Evolutionary conservation across 2,888 invertebrate genomes (phyloP).

Genomic region (Caenorhabditis wallacei): DNA sequence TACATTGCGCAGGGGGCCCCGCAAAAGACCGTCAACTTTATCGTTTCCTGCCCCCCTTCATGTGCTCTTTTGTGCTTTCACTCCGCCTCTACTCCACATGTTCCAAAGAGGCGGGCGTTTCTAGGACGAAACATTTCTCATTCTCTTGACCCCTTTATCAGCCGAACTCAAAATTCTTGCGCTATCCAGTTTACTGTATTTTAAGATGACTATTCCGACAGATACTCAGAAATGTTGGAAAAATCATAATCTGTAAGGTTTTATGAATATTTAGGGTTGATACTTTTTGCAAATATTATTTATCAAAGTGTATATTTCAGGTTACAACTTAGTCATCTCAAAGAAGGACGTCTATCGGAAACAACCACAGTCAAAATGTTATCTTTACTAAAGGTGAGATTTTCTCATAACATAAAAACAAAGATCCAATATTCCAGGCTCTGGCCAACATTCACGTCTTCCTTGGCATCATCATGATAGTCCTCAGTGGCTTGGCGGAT

Average conservation of each 20-base stretch:
- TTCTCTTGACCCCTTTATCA: conserved; percentile 10
- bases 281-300: no score
- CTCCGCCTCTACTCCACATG: conserved; percentile 47
- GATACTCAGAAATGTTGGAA: conserved; percentile 56
- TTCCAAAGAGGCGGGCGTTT: conserved; percentile 26
- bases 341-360: conserved; percentile 70
- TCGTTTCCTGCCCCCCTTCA: conserved; percentile 34
- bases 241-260: conserved; percentile 30
- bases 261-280: no score
- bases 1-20: conserved; percentile 50
- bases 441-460: conserved; percentile 79
- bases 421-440: conserved; percentile 65
- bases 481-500: conserved; percentile 77
- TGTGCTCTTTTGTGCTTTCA: conserved; percentile 58
- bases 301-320: no score
- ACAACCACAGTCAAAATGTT: conserved; percentile 71
- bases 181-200: conserved; percentile 44
- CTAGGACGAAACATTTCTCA: conserved; percentile 11
- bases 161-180: conserved; percentile 54
- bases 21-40: conserved; percentile 38
- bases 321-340: conserved; percentile 72
- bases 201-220: conserved; percentile 60
- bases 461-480: conserved; percentile 76
- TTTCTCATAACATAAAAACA: not conserved
- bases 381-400: conserved; percentile 67